Base-by-base conservation (phyloP, 2,113 vertebrate species). In the Pyrgilauda ruficollis region DNA sequence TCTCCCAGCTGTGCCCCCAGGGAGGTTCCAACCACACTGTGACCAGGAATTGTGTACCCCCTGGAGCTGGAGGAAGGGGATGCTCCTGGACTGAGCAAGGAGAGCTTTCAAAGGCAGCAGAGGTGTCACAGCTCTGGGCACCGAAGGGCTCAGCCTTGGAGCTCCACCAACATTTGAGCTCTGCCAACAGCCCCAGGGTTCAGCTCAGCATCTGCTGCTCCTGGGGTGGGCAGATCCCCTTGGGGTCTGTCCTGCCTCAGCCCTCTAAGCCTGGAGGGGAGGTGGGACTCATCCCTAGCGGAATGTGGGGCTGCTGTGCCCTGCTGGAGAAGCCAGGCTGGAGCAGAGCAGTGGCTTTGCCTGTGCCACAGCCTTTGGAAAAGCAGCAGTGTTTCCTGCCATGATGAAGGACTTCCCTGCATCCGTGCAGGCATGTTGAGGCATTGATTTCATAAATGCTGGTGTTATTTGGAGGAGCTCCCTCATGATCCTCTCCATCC, bases 391-490 rank as follows among this genome's bases (percentile, higher is more conserved):
- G 0, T 39, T 64, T 55, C 46, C 66, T 76, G 58, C 24, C 59
- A 2, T 14, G n/a, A 13, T 2, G 35, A 15, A 61, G 8, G 41
- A 9, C 20, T 62, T 24, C 69, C 62, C 44, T 41, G n/a, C 31
- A 4, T 7, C 61, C 21, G 5, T 22, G n/a, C 49, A 44, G 73
- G 49, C 31, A 20, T 0, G 0, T 0, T 11, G 72, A 80, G 53
- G 31, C 41, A 31, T 5, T 23, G 76, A 30, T 58, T 50, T 46
- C 7, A 58, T 43, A 35, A 77, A n/a, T 1, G 7, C 21, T 73
- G 67, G 2, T 2, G 55, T 35, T 39, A 11, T 44, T 37, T 52
- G 72, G 68, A n/a, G 17, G 46, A 56, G 41, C 37, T 86, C 19
- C 53, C 39, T 14, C 0, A 0, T 14, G 53, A 13, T 39, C 44